These are phyloP conservation scores for Myotis brandtii DNA, from an alignment of 2,113 vertebrate species.

Conservation along the genomic window DNA sequence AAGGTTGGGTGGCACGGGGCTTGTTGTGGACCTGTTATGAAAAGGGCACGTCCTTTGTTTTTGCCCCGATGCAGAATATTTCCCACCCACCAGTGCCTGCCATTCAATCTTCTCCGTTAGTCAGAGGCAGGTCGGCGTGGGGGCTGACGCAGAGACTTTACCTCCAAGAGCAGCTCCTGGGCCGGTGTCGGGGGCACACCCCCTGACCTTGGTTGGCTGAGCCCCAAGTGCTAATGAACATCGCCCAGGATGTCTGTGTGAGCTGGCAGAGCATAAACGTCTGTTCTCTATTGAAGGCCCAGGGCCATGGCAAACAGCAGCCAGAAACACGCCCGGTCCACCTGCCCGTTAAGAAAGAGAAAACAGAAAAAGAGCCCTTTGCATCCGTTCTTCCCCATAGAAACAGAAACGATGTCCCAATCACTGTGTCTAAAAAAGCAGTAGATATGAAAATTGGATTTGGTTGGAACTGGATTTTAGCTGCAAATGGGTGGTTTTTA, in stretches of 20 bases:
- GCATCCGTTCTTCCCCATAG: slow-evolving; percentile 60
- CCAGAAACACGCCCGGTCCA: background rate
- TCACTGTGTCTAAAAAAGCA: slow-evolving; percentile 68
- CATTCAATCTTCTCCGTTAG: background rate
- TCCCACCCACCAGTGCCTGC: background rate
- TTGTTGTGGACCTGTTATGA: background rate
- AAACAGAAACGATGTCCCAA: slow-evolving; percentile 47
- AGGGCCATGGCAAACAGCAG: background rate
- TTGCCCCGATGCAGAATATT: background rate
- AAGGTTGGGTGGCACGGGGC: background rate
- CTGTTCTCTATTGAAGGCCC: slow-evolving; percentile 13
- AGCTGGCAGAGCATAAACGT: background rate
- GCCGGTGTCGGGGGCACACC: background rate
- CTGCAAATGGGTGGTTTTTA: slow-evolving; percentile 72
- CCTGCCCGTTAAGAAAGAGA: background rate
- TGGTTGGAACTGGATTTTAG: slow-evolving; percentile 61
- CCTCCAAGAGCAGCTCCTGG: background rate
- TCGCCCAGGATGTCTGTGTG: background rate
- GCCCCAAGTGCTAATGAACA: background rate
- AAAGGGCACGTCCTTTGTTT: background rate
- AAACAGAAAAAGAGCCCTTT: slow-evolving; percentile 4
- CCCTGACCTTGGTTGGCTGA: slow-evolving; percentile 18
- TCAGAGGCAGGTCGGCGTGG: background rate
- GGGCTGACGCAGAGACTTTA: background rate
- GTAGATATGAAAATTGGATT: slow-evolving; percentile 59